Evolutionary conservation across 2,888 invertebrate species (phyloP).

Genomic region (Machimus atricapillus): DNA sequence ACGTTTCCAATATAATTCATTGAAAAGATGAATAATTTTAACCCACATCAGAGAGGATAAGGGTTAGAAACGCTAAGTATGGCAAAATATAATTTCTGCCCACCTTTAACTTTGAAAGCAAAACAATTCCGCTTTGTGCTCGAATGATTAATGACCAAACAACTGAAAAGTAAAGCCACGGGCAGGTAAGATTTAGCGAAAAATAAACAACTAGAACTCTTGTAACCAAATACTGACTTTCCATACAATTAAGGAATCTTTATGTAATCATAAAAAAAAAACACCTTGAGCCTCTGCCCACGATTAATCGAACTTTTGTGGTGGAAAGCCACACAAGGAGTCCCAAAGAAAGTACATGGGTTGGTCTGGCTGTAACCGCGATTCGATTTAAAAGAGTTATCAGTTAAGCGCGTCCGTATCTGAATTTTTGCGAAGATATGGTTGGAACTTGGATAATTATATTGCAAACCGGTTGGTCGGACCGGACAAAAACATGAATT

Average conservation of each 20-base stretch:
- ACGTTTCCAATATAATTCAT: neutral
- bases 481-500: neutral
- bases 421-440: neutral
- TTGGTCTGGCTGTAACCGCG: neutral
- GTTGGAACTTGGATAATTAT: neutral
- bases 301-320: neutral
- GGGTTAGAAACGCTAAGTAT: neutral
- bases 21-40: neutral
- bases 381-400: neutral
- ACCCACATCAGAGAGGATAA: neutral
- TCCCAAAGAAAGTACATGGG: neutral
- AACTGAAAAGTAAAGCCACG: neutral
- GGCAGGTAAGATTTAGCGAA: neutral
- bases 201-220: neutral
- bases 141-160: neutral
- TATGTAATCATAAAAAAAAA: neutral
- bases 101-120: neutral
- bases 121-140: neutral
- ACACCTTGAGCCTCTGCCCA: neutral
- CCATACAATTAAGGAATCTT: neutral
- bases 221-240: neutral
- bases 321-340: neutral
- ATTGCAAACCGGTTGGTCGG: neutral
- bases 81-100: neutral
- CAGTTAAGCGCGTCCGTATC: neutral